Evolutionary conservation across 2,888 invertebrate species (phyloP).

Genomic region (Coenonympha glycerion): DNA sequence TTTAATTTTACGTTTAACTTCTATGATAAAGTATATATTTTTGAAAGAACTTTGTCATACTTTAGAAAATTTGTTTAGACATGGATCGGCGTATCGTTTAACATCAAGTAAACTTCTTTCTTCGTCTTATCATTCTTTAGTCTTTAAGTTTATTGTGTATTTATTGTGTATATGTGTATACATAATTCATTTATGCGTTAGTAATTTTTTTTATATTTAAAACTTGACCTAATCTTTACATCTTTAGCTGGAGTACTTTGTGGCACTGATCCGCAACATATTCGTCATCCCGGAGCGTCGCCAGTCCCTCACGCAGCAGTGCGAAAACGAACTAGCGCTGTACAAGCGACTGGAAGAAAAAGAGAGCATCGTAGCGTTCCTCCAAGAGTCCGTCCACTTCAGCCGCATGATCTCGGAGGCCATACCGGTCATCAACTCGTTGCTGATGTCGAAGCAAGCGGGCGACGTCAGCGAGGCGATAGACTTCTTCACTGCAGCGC

Average conservation of each 20-base stretch:
- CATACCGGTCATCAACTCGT: slow-evolving; percentile 78
- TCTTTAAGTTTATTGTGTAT: too few relatives aligned
- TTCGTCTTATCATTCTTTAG: too few relatives aligned
- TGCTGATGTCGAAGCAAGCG: slow-evolving; percentile 83
- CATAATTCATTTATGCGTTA: neutral
- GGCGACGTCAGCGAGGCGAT: slow-evolving; percentile 92
- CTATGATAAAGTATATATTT: too few relatives aligned
- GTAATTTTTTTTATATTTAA: too few relatives aligned
- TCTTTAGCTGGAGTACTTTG: slow-evolving; percentile 60
- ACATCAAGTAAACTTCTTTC: too few relatives aligned
- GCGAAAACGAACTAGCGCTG: slow-evolving; percentile 61
- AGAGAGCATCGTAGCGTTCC: slow-evolving; percentile 81
- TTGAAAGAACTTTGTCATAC: too few relatives aligned
- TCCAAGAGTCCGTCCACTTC: slow-evolving; percentile 79
- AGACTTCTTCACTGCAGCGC: slow-evolving; percentile 88
- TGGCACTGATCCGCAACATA: slow-evolving; percentile 61
- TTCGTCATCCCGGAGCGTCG: slow-evolving; percentile 56
- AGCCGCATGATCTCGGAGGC: slow-evolving; percentile 62
- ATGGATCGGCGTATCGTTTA: too few relatives aligned
- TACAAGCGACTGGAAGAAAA: slow-evolving; percentile 76
- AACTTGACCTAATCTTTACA: neutral
- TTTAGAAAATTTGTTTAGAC: too few relatives aligned
- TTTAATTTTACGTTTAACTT: too few relatives aligned
- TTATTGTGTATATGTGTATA: too few relatives aligned
- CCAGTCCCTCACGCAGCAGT: slow-evolving; percentile 54